Evolutionary conservation across 2,113 vertebrate genomes (phyloP).

Genomic region (Helogale parvula): DNA sequence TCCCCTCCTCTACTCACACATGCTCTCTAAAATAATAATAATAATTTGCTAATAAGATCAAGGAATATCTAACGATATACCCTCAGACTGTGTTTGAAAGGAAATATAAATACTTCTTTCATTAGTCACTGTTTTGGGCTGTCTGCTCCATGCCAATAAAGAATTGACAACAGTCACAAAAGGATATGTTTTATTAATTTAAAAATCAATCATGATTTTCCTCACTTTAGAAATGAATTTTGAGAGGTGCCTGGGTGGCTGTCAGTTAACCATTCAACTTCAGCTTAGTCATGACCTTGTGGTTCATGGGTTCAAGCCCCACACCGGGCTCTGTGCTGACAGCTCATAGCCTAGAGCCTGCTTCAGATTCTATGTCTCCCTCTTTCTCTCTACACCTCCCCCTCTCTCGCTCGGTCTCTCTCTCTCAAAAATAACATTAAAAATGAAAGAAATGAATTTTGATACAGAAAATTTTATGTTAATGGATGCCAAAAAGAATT

Average conservation of each 20-base stretch:
- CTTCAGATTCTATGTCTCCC: no score
- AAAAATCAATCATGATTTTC: constrained; percentile 42
- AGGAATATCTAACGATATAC: neutral
- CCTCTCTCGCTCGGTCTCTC: no score
- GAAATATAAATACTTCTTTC: constrained; percentile 43
- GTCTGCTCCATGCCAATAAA: neutral
- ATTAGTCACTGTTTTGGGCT: constrained; percentile 23
- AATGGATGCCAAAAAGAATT: constrained; percentile 9
- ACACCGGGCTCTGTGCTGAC: no score
- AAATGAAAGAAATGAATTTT: constrained; percentile 30
- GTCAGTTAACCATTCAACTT: no score
- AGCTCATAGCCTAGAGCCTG: no score
- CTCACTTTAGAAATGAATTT: constrained; percentile 40
- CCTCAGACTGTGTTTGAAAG: constrained; percentile 41
- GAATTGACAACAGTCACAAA: constrained; percentile 22
- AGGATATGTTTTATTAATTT: constrained; percentile 8
- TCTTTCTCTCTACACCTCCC: no score
- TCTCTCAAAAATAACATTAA: no score
- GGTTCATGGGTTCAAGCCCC: no score
- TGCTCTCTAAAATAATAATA: no score
- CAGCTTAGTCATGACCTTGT: no score
- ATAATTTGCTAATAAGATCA: neutral
- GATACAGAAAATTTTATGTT: constrained; percentile 5
- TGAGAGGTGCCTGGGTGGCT: neutral
- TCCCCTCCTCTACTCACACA: no score